Percentiles rank a stretch among this genome's conserved stretches.
Conservation (phyloP, 1,140 invertebrate species). For the Hirudo medicinalis region DNA sequence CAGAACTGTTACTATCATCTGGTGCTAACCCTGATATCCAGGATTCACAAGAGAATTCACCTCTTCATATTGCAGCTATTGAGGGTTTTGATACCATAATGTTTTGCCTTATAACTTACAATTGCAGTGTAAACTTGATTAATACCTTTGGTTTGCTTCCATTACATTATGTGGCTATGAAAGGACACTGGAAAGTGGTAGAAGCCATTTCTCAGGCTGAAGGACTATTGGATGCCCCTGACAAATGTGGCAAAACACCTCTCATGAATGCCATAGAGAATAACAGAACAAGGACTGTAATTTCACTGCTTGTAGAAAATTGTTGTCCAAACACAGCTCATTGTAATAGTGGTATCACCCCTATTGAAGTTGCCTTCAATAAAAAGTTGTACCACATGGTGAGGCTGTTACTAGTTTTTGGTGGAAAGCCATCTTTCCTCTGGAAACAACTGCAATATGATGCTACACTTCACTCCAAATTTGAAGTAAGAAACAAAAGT, state of each 20-base stretch:
- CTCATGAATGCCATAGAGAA: slow-evolving; percentile 32
- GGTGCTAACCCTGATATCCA: slow-evolving; percentile 32
- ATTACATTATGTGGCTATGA: slow-evolving; percentile 33
- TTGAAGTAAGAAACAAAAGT: too few relatives aligned
- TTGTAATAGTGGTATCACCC: neutral
- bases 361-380: slow-evolving; percentile 17
- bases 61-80: slow-evolving; percentile 32
- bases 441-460: slow-evolving; percentile 5
- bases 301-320: slow-evolving; percentile 30
- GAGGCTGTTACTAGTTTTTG: slow-evolving; percentile 22
- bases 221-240: slow-evolving; percentile 29
- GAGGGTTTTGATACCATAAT: slow-evolving; percentile 34
- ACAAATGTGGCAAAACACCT: slow-evolving; percentile 26
- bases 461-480: too few relatives aligned
- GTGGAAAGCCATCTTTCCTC: slow-evolving; percentile 12
- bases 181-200: slow-evolving; percentile 32
- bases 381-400: slow-evolving; percentile 15
- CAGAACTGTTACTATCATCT: slow-evolving; percentile 27
- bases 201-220: slow-evolving; percentile 28
- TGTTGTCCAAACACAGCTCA: slow-evolving; percentile 26
- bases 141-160: slow-evolving; percentile 28
- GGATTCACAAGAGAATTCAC: slow-evolving; percentile 31
- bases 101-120: slow-evolving; percentile 25
- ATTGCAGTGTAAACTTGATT: slow-evolving; percentile 30
- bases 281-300: slow-evolving; percentile 27